Percentiles rank a stretch among this genome's conserved stretches.
Conservation (phyloP, 2,113 vertebrate species). For the Lepidothrix coronata region DNA sequence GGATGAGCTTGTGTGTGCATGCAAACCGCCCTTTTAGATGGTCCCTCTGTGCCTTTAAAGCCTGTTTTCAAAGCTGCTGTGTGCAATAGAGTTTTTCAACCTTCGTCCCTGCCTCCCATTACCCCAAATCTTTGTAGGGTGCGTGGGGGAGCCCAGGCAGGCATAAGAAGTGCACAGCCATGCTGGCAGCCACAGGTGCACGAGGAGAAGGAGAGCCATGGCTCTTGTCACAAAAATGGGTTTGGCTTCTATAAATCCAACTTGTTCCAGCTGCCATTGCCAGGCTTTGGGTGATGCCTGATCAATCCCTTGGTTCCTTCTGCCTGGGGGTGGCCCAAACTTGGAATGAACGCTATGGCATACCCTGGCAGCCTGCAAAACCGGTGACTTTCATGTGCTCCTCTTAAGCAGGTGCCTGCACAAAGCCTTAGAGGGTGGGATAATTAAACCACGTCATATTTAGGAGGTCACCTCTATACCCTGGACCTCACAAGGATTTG, state of each 20-base stretch:
- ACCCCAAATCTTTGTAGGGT: not conserved
- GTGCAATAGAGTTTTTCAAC: not conserved
- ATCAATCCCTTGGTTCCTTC: not conserved
- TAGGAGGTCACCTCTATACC: not conserved
- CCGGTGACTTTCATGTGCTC: not conserved
- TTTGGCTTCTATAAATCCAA: not conserved
- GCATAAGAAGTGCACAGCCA: not conserved
- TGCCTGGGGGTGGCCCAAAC: not conserved
- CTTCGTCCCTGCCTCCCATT: not conserved
- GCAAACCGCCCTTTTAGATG: not conserved
- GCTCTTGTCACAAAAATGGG: not conserved
- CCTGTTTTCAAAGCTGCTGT: not conserved
- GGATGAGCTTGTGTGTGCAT: not conserved
- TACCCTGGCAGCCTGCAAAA: not conserved
- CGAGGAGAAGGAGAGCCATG: accelerated
- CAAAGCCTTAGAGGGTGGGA: not conserved
- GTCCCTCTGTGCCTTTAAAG: not conserved
- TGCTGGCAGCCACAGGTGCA: not conserved
- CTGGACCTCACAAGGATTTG: not conserved
- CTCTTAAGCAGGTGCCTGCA: slow-evolving; percentile 10
- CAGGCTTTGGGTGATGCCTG: not conserved
- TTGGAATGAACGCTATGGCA: accelerated
- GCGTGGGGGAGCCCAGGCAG: not conserved
- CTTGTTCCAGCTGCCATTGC: accelerated
- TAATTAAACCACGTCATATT: not conserved